Evolutionary conservation across 2,113 vertebrate genomes (phyloP).

Genomic region (Romanogobio albipinnatus): DNA sequence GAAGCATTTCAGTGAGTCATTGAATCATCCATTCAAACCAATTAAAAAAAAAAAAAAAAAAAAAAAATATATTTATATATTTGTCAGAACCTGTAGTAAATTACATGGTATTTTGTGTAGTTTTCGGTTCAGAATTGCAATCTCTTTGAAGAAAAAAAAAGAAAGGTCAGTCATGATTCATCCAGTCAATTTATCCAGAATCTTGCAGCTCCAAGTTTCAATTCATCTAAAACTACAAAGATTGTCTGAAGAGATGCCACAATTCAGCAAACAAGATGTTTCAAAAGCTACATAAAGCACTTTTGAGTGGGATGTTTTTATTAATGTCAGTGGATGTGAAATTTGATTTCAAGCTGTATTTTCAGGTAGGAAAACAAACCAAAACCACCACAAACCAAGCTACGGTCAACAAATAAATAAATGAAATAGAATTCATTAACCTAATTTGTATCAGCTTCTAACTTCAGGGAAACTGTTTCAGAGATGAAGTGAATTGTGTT

Average conservation of each 20-base stretch:
- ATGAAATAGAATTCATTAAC: slow-evolving; percentile 48
- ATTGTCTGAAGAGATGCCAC: neutral
- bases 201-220: neutral
- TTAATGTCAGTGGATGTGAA: too few species aligned
- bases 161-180: neutral
- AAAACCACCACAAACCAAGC: neutral
- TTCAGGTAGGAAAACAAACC: too few species aligned
- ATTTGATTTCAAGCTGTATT: neutral
- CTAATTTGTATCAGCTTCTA: slow-evolving; percentile 23
- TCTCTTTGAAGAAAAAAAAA: neutral
- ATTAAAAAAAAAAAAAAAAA: too few species aligned
- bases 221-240: neutral
- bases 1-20: too few species aligned
- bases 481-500: slow-evolving; percentile 59
- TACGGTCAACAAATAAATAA: neutral
- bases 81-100: too few species aligned
- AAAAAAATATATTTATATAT: too few species aligned
- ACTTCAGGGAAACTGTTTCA: slow-evolving; percentile 46
- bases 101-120: neutral
- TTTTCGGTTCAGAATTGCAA: too few species aligned
- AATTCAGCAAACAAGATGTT: neutral
- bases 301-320: neutral
- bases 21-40: too few species aligned
- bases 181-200: too few species aligned
- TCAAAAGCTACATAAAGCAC: neutral